Evolutionary conservation across 2,113 vertebrate species (phyloP).

Genomic region (Syngnathus typhle): DNA sequence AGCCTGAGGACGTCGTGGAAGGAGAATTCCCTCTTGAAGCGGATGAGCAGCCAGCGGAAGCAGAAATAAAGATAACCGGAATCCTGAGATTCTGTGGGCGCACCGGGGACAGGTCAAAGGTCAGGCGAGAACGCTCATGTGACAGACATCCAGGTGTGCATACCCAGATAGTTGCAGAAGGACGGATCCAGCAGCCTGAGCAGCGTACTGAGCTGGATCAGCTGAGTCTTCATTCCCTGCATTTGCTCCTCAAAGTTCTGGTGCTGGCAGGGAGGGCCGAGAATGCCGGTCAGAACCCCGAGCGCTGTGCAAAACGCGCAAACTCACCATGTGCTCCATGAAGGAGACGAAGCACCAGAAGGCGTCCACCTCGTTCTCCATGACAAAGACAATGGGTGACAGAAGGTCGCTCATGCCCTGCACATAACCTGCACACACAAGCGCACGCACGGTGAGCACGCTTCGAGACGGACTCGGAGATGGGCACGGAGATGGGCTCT

Average conservation of each 20-base stretch:
- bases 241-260: slow-evolving; percentile 99
- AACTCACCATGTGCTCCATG: slow-evolving; percentile 92
- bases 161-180: slow-evolving; percentile 97
- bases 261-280: slow-evolving; percentile 69
- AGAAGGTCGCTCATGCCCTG: slow-evolving; percentile 98
- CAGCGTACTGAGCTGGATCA: slow-evolving; percentile 90
- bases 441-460: not conserved
- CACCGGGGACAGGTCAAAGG: slow-evolving; percentile 2
- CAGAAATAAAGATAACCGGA: slow-evolving; percentile 97
- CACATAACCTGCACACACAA: slow-evolving; percentile 80
- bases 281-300: not conserved
- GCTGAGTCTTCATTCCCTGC: slow-evolving; percentile 97
- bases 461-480: no score
- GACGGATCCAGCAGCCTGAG: slow-evolving; percentile 86
- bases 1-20: slow-evolving; percentile 93
- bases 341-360: slow-evolving; percentile 97
- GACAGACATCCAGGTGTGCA: not conserved
- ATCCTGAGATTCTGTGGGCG: slow-evolving; percentile 85
- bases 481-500: slow-evolving; percentile 24
- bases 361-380: slow-evolving; percentile 96
- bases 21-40: slow-evolving; percentile 94
- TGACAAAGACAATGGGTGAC: slow-evolving; percentile 89
- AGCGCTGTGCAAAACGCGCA: not conserved
- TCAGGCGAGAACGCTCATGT: not conserved
- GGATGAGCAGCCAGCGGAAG: slow-evolving; percentile 96